Percentiles rank a stretch among this genome's conserved stretches.
phyloP scores from a whole-genome alignment of 2,888 invertebrate genomes.

The Drosophila vallismaia region DNA sequence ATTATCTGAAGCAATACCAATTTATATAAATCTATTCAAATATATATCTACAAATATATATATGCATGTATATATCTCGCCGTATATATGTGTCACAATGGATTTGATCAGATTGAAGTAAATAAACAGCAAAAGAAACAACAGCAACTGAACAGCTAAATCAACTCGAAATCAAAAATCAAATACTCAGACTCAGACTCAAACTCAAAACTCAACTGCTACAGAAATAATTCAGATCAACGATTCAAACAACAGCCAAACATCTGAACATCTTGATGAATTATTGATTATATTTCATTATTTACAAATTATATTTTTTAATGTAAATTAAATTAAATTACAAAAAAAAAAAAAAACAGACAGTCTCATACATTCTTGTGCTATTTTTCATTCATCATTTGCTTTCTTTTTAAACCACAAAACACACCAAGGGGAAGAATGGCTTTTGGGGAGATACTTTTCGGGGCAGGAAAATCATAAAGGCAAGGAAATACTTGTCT shows the following conservation, averaged over 20 bases:
- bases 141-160: constrained; percentile 43
- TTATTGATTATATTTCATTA: constrained; percentile 76
- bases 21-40: constrained; percentile 59
- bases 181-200: constrained; percentile 48
- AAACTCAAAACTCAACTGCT: constrained; percentile 54
- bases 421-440: not conserved
- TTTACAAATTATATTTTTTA: constrained; percentile 83
- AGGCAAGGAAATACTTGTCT: too few relatives aligned
- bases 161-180: constrained; percentile 49
- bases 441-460: too few relatives aligned
- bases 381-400: not conserved
- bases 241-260: constrained; percentile 65
- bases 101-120: constrained; percentile 52
- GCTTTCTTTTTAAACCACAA: not conserved
- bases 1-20: constrained; percentile 61
- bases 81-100: constrained; percentile 58
- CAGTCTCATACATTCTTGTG: constrained; percentile 28
- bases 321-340: constrained; percentile 80
- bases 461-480: too few relatives aligned
- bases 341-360: constrained; percentile 62
- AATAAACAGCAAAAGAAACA: constrained; percentile 52
- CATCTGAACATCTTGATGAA: constrained; percentile 72
- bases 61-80: constrained; percentile 69
- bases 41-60: constrained; percentile 74
- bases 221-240: constrained; percentile 68